A percentile compares a stretch with the other conserved stretches of the same genome.
phyloP scores from a whole-genome alignment of 2,888 invertebrate genomes.

The Anticlea derivata region DNA sequence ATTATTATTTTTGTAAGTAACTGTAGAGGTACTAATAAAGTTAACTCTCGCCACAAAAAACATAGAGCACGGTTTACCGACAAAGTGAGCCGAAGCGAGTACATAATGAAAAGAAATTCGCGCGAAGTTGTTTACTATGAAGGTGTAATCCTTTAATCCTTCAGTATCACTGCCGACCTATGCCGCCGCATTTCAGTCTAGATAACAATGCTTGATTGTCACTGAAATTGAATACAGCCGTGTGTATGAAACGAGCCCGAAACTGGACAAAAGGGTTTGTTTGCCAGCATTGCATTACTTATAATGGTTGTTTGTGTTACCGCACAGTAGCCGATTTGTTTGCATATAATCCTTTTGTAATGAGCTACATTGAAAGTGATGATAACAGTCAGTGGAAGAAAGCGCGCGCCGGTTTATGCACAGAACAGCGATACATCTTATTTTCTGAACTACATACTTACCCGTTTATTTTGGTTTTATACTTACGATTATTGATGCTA shows the following conservation, averaged over 20 bases:
- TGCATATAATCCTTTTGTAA: slow-evolving; percentile 78
- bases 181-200: slow-evolving; percentile 52
- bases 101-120: slow-evolving; percentile 59
- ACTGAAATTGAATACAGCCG: slow-evolving; percentile 58
- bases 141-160: slow-evolving; percentile 74
- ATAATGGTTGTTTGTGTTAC: slow-evolving; percentile 66
- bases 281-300: slow-evolving; percentile 67
- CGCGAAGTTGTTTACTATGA: slow-evolving; percentile 63
- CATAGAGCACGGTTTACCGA: slow-evolving; percentile 18
- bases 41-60: slow-evolving; percentile 10
- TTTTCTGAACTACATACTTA: too few species aligned
- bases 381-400: slow-evolving; percentile 8
- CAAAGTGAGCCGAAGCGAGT: slow-evolving; percentile 39
- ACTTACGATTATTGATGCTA: too few species aligned
- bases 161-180: slow-evolving; percentile 67
- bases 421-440: too few species aligned
- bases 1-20: too few species aligned
- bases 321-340: slow-evolving; percentile 71
- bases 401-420: slow-evolving; percentile 1
- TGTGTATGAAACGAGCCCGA: slow-evolving; percentile 50
- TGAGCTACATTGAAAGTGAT: slow-evolving; percentile 48
- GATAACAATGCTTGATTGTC: slow-evolving; percentile 67
- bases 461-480: too few species aligned
- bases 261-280: slow-evolving; percentile 70
- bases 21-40: too few species aligned